phyloP scores from a whole-genome alignment of 2,797 vertebrate genomes.

The Propithecus deckenii region DNA sequence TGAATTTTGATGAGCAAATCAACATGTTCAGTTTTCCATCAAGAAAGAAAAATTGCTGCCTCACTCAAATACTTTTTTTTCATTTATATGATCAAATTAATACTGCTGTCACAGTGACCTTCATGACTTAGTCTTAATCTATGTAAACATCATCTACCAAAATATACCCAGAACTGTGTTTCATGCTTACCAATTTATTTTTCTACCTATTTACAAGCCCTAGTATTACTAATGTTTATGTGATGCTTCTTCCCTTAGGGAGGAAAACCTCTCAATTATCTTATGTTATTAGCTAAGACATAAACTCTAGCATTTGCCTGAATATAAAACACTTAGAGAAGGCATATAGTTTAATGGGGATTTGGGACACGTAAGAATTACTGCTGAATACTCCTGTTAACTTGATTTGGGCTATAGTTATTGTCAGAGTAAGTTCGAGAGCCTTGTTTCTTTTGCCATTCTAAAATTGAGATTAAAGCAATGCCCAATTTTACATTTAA shows the following conservation, averaged over 20 bases:
- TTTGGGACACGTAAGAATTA: background rate
- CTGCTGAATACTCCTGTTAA: background rate
- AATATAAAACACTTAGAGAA: background rate
- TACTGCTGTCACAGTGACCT: slow-evolving; percentile 49
- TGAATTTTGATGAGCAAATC: slow-evolving; percentile 74
- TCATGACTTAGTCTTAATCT: slow-evolving; percentile 42
- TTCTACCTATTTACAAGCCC: background rate
- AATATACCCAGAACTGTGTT: background rate
- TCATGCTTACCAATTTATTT: background rate
- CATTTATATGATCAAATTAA: slow-evolving; percentile 58
- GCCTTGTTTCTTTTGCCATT: background rate
- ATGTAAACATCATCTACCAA: slow-evolving; percentile 13
- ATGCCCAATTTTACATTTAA: background rate
- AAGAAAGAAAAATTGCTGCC: slow-evolving; percentile 52
- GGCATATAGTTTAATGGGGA: background rate
- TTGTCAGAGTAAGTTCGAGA: background rate
- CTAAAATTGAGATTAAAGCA: background rate
- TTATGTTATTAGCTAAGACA: slow-evolving; percentile 9
- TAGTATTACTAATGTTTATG: background rate
- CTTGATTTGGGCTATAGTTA: background rate
- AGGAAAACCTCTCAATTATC: background rate
- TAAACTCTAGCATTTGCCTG: background rate
- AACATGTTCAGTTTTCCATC: slow-evolving; percentile 51
- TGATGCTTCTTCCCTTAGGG: background rate
- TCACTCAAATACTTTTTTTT: background rate